Conservation (phyloP, 2,113 vertebrate genomes). For the Sterrhoptilus dennistouni region DNA sequence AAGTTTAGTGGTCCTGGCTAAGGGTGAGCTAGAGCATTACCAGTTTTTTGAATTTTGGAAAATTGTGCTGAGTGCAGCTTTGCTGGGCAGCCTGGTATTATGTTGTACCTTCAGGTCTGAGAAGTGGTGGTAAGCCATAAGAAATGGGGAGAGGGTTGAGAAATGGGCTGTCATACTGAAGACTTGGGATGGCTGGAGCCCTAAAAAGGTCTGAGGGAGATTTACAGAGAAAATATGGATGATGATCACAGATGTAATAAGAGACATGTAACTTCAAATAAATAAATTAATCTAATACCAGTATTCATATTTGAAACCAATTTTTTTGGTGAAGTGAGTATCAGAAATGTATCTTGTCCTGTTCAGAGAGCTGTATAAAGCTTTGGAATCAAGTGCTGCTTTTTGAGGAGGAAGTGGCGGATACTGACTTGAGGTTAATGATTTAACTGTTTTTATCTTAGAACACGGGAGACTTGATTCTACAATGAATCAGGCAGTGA, state of each 20-base stretch:
- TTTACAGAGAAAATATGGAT: accelerated
- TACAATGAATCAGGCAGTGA: neutral
- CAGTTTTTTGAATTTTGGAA: neutral
- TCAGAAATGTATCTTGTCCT: neutral
- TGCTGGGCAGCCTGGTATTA: neutral
- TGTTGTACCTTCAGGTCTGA: accelerated
- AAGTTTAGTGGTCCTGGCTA: neutral
- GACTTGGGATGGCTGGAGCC: neutral
- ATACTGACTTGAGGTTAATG: neutral
- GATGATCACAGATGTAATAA: neutral
- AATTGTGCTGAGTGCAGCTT: neutral
- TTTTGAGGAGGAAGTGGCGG: neutral
- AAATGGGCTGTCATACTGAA: neutral
- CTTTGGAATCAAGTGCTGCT: neutral
- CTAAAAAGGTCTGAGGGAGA: neutral
- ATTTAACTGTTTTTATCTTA: neutral
- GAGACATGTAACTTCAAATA: neutral
- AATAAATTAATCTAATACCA: neutral
- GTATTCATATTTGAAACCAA: neutral
- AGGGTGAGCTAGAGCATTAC: neutral
- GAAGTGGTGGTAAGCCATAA: neutral
- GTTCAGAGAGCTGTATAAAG: neutral
- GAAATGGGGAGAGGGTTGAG: neutral
- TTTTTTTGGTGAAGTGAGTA: neutral
- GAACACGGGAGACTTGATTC: neutral